A percentile compares a stretch with the other conserved stretches of the same genome.
phyloP scores from a whole-genome alignment of 2,797 vertebrate genomes.

The Poecilia gillii region DNA sequence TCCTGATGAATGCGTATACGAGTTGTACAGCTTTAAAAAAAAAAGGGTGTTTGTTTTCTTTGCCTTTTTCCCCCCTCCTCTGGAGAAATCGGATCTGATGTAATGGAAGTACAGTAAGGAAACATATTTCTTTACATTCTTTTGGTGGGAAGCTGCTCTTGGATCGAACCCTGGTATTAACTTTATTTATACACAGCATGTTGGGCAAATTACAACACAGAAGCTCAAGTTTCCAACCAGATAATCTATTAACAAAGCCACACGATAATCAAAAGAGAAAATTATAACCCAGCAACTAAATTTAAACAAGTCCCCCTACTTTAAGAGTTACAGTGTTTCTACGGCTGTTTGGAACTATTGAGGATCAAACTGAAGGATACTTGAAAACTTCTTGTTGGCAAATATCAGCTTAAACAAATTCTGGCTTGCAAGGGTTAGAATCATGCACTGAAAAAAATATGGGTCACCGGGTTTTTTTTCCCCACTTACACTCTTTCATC shows the following conservation, averaged over 20 bases:
- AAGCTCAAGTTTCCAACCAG: background rate
- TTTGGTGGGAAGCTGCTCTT: background rate
- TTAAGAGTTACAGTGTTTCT: background rate
- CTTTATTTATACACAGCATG: background rate
- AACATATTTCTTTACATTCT: constrained; percentile 7
- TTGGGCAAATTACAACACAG: background rate
- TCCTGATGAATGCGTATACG: constrained; percentile 40
- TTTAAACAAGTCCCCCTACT: background rate
- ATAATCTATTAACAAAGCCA: background rate
- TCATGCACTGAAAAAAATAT: constrained; percentile 21
- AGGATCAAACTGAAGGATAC: background rate
- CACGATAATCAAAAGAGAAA: background rate
- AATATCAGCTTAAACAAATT: background rate
- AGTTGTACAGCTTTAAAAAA: constrained; percentile 25
- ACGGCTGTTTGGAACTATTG: background rate
- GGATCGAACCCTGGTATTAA: background rate
- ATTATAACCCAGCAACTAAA: background rate
- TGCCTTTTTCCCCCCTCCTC: background rate
- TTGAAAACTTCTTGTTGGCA: background rate
- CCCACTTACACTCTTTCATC: constrained; percentile 91
- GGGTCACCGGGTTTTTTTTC: constrained; percentile 61
- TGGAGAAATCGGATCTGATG: background rate
- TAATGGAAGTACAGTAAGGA: background rate
- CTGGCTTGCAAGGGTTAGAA: background rate
- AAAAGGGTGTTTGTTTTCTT: background rate